Evolutionary conservation across 2,888 invertebrate species (phyloP), one percentile per base, ranked within the genome.

Genomic region (Agrochola lota): DNA sequence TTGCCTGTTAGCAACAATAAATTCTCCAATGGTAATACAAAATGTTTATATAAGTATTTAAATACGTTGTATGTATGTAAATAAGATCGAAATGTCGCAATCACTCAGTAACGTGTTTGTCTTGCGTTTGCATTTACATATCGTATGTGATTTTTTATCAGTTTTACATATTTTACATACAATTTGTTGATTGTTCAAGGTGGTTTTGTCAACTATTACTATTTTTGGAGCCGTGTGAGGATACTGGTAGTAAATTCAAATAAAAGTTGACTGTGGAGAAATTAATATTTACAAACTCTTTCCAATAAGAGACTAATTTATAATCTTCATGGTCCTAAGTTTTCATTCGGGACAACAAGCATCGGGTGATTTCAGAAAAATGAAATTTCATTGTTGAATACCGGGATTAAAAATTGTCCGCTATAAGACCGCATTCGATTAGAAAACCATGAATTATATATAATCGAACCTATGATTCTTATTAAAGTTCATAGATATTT

Each of bases 1-100:
- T n/a, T 11, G 43, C 11, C n/a, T 30, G 12, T 20, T 55, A 46
- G 23, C n/a, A 35, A 57, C 64, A 76, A 60, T 78, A 40, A 40
- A 78, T 57, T 66, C 20, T 6, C 8, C 23, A 73, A 81, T 35
- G 55, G n/a, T 62, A 63, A 40, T 30, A 57, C 15, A 9, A 57
- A 57, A 81, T 59, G 40, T 57, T 60, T 46, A 74, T 1, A 3
- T 43, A 49, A 63, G 23, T 62, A 75, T 74, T 35, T 64, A 57
- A 74, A 75, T 43, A 66, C 20, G 40, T 55, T 35, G 30, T 71
- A 83, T 83, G 70, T 15, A 78, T 83, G 70, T 15, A 78, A 78
- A 84, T 78, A 43, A 63, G 57, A 59, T 71, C 15, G 11, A 63
- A 81, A 67, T 62, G 46, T 67, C 67, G n/a, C 59, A 30, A 30